phyloP scores from a whole-genome alignment of 2,113 vertebrate genomes.

The Prunella himalayana region DNA sequence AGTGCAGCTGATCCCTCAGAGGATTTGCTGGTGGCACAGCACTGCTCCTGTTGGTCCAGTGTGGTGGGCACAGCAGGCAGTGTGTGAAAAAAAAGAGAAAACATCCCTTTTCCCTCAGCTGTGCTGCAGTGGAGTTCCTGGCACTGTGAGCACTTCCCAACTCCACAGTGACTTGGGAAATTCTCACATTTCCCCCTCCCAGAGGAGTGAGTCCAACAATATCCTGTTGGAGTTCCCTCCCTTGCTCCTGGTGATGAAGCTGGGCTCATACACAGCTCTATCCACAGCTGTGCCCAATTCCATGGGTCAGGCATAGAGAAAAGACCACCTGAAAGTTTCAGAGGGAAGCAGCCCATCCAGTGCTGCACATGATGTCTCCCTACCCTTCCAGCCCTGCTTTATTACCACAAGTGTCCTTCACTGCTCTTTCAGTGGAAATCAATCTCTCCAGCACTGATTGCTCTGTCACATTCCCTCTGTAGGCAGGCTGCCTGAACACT shows the following conservation, averaged over 20 bases:
- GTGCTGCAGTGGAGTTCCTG: background rate
- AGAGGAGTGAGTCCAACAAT: fast-evolving
- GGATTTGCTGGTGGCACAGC: background rate
- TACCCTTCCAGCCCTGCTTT: background rate
- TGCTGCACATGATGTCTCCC: background rate
- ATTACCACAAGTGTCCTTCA: conserved; percentile 46
- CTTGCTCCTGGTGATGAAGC: background rate
- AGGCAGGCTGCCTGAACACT: conserved; percentile 27
- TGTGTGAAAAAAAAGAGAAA: too few species aligned
- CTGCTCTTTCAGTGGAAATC: conserved; percentile 45
- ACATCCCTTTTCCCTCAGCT: background rate
- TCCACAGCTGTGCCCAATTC: background rate
- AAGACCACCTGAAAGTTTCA: background rate
- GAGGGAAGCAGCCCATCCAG: background rate
- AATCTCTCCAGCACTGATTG: conserved; percentile 51
- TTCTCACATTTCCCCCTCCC: fast-evolving
- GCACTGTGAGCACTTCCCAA: background rate
- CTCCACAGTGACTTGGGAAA: fast-evolving
- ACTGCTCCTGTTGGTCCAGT: background rate
- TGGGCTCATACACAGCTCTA: background rate
- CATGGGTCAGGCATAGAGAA: background rate
- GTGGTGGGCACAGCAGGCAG: background rate
- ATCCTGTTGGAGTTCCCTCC: background rate
- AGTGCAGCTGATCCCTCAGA: too few species aligned
- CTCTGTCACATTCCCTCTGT: conserved; percentile 49